Conservation (phyloP, 2,797 vertebrate species). For the Triplophysa bombifrons region DNA sequence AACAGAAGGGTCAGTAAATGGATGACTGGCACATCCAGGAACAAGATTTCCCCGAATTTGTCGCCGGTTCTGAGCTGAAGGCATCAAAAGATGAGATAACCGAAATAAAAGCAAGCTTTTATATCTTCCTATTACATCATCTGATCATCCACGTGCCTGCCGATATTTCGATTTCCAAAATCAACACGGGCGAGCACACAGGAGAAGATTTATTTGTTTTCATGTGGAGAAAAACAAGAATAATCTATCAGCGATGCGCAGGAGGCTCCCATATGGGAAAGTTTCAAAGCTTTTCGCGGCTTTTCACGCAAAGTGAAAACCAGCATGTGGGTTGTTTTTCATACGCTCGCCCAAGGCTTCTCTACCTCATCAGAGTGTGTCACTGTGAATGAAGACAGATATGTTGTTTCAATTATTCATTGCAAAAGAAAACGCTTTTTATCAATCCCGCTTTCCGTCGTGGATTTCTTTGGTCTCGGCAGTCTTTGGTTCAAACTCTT, state of each 20-base stretch:
- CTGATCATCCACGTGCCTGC: neutral
- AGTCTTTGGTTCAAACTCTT: slow-evolving; percentile 6
- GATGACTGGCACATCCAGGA: slow-evolving; percentile 15
- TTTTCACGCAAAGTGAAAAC: neutral
- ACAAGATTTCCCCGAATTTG: slow-evolving; percentile 25
- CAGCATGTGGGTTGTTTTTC: slow-evolving; percentile 26
- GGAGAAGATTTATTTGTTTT: slow-evolving; percentile 39
- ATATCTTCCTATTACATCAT: slow-evolving; percentile 14
- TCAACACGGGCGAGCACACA: slow-evolving; percentile 1
- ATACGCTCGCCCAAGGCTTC: slow-evolving; percentile 24
- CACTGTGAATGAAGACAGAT: slow-evolving; percentile 12
- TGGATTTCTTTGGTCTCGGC: neutral
- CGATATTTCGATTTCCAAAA: neutral
- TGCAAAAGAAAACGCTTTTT: neutral
- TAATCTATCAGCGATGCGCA: slow-evolving; percentile 30
- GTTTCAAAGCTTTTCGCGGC: slow-evolving; percentile 14
- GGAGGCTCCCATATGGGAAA: neutral
- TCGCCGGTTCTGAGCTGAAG: slow-evolving; percentile 4
- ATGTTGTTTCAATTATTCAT: slow-evolving; percentile 18
- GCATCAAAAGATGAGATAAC: neutral
- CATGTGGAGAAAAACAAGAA: slow-evolving; percentile 7
- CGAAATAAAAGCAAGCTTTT: slow-evolving; percentile 10
- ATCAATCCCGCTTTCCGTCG: neutral
- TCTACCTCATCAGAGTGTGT: neutral
- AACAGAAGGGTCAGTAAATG: slow-evolving; percentile 24